Percentiles rank a stretch among this genome's conserved stretches.
These are phyloP conservation scores for Belgica antarctica DNA, from an alignment of 2,888 invertebrate species.

Conservation along the genomic window DNA sequence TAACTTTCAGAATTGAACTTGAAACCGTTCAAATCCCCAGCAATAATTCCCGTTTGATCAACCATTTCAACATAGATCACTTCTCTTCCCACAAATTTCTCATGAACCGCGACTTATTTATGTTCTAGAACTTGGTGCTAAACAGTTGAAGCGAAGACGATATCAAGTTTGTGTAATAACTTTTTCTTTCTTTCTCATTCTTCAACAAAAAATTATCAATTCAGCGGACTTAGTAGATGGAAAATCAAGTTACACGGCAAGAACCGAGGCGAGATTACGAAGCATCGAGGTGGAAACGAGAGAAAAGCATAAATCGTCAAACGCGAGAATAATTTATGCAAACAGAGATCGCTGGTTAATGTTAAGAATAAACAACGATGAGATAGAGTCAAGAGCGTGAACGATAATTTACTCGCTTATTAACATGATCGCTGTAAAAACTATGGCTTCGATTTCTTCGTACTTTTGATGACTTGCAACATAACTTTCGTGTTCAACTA, in stretches of 20 bases:
- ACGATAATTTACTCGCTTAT: conserved; percentile 39
- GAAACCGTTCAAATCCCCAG: no score
- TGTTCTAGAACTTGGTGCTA: no score
- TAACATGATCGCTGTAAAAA: conserved; percentile 26
- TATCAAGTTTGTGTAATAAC: no score
- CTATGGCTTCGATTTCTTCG: not conserved
- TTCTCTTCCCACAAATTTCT: no score
- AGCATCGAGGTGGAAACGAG: not conserved
- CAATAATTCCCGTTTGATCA: no score
- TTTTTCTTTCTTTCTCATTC: no score
- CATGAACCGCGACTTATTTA: no score
- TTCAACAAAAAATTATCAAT: conserved; percentile 1
- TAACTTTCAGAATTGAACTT: no score
- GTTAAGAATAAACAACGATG: not conserved
- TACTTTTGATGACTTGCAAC: conserved; percentile 21
- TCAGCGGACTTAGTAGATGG: no score
- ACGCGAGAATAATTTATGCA: conserved; percentile 39
- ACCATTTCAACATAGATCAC: no score
- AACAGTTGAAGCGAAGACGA: no score
- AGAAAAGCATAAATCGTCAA: conserved; percentile 35
- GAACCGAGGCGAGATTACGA: not conserved
- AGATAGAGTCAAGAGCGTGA: not conserved
- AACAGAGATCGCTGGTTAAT: conserved; percentile 17
- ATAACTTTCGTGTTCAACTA: conserved; percentile 8
- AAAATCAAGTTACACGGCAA: not conserved